phyloP scores from a whole-genome alignment of 2,888 invertebrate species.

The Drosophila nr. perissopoda region DNA sequence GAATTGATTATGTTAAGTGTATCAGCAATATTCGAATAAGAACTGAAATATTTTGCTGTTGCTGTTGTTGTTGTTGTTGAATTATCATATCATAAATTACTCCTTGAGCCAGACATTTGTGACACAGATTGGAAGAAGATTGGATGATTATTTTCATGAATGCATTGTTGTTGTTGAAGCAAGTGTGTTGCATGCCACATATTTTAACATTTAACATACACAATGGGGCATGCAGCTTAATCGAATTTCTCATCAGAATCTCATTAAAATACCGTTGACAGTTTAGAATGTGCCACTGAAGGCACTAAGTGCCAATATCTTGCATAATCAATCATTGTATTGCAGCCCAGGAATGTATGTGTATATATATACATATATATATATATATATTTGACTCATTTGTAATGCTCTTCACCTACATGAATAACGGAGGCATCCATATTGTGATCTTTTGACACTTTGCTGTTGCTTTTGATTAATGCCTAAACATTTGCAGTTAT shows the following conservation, averaged over 20 bases:
- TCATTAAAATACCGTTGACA: constrained; percentile 56
- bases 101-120: background rate
- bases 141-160: background rate
- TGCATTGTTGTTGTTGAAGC: background rate
- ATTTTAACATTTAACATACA: constrained; percentile 60
- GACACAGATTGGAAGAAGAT: background rate
- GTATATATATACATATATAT: background rate
- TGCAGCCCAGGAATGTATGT: constrained; percentile 15
- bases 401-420: constrained; percentile 43
- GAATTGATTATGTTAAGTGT: background rate
- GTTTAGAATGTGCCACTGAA: background rate
- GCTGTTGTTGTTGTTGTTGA: background rate
- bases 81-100: background rate
- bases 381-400: constrained; percentile 33
- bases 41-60: background rate
- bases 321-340: constrained; percentile 54
- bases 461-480: constrained; percentile 57
- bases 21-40: background rate
- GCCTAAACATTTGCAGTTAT: constrained; percentile 53
- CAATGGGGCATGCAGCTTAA: constrained; percentile 57
- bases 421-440: constrained; percentile 10
- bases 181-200: constrained; percentile 23
- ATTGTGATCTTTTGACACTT: constrained; percentile 45
- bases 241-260: constrained; percentile 62
- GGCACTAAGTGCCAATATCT: constrained; percentile 33